phyloP scores from a whole-genome alignment of 1,140 invertebrate genomes.

The Drosophila mauritiana region DNA sequence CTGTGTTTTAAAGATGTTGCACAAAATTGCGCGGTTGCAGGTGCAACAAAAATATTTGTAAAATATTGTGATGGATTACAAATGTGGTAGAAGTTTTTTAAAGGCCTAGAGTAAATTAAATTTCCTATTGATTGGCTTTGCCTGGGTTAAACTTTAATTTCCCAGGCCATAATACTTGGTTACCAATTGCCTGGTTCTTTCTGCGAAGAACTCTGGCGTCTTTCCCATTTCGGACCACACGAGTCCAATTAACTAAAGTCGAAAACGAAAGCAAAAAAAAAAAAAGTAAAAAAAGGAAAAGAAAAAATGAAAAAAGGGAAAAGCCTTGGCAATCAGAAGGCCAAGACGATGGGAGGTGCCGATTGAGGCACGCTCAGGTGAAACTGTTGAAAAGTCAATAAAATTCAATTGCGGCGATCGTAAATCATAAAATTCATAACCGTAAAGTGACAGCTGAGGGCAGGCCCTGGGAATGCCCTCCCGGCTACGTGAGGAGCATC shows the following conservation, averaged over 20 bases:
- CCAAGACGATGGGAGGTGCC: slow-evolving; percentile 46
- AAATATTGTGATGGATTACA: slow-evolving; percentile 13
- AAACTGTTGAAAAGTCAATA: slow-evolving; percentile 82
- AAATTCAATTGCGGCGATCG: slow-evolving; percentile 79
- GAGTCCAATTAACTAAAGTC: slow-evolving; percentile 44
- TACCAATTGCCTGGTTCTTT: slow-evolving; percentile 20
- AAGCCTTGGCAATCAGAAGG: slow-evolving; percentile 37
- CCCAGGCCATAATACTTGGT: slow-evolving; percentile 14
- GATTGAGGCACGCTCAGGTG: slow-evolving; percentile 58
- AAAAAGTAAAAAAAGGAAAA: neutral
- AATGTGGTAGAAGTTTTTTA: neutral
- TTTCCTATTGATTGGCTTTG: slow-evolving; percentile 1
- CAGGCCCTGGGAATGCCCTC: slow-evolving; percentile 74
- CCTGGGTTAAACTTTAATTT: slow-evolving; percentile 14
- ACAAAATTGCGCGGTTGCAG: slow-evolving; percentile 9
- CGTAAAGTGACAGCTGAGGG: slow-evolving; percentile 83
- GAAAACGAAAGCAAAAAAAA: slow-evolving; percentile 19
- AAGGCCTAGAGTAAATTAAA: slow-evolving; percentile 8
- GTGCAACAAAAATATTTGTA: slow-evolving; percentile 11
- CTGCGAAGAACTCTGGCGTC: slow-evolving; percentile 7
- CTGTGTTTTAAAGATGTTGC: neutral
- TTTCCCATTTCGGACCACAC: slow-evolving; percentile 55
- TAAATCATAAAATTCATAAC: slow-evolving; percentile 84
- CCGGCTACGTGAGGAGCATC: slow-evolving; percentile 53
- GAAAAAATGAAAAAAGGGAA: neutral